Conservation (phyloP, 2,113 vertebrate species). For the Erpornis zantholeuca region DNA sequence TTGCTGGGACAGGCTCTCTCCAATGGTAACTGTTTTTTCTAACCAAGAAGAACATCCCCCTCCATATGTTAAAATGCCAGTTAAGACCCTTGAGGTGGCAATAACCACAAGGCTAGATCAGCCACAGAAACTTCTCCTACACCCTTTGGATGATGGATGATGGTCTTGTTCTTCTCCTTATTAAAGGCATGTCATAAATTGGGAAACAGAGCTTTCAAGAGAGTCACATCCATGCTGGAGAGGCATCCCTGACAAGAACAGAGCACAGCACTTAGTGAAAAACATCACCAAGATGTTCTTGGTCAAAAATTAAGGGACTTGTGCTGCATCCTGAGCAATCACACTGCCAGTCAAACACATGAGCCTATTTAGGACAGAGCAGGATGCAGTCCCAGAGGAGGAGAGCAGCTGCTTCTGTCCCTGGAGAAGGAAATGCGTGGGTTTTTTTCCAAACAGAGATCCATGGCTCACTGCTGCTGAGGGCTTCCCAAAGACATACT, state of each 20-base stretch:
- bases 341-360: accelerated
- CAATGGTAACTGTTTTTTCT: not conserved
- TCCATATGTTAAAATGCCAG: not conserved
- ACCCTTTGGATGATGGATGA: not conserved
- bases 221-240: not conserved
- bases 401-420: not conserved
- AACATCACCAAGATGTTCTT: not conserved
- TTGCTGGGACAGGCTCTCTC: not conserved
- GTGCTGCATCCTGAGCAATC: not conserved
- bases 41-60: not conserved
- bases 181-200: not conserved
- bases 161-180: not conserved
- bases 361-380: not conserved
- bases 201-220: not conserved
- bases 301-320: not conserved
- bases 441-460: not conserved
- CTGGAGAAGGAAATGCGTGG: not conserved
- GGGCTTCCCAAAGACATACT: not conserved
- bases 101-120: not conserved
- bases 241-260: not conserved
- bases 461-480: not conserved
- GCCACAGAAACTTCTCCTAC: not conserved
- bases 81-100: not conserved
- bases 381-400: not conserved
- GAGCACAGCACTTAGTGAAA: not conserved